Percentiles rank a stretch among this genome's conserved stretches.
Evolutionary conservation across 2,888 invertebrate species (phyloP).

Genomic region (Piscicola geometra): DNA sequence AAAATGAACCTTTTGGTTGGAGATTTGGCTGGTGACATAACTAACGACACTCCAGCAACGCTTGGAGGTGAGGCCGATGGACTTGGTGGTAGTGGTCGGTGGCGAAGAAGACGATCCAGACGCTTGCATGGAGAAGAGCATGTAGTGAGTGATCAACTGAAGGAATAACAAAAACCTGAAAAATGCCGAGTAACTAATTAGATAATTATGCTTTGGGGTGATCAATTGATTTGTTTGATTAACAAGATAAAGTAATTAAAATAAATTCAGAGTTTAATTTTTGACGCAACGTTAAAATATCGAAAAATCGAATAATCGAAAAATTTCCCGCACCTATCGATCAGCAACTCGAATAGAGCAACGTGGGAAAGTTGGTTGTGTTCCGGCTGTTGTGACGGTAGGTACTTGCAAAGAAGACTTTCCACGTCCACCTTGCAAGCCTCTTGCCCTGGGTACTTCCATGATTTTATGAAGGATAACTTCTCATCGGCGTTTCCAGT

Average conservation of each 20-base stretch:
- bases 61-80: conserved; percentile 13
- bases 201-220: no score
- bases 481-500: no score
- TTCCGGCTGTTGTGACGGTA: neutral
- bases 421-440: neutral
- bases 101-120: neutral
- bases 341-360: neutral
- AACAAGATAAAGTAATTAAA: no score
- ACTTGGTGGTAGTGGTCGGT: conserved; percentile 6
- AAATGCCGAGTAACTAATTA: neutral
- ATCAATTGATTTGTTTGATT: no score
- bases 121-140: neutral
- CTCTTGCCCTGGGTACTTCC: conserved; percentile 8
- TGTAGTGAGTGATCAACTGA: conserved; percentile 10
- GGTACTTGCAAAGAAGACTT: neutral
- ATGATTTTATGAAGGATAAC: neutral
- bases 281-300: no score
- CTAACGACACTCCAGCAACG: conserved; percentile 5
- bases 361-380: conserved; percentile 1
- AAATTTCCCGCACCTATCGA: no score
- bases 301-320: no score
- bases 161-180: conserved; percentile 3
- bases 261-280: no score
- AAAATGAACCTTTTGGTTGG: neutral
- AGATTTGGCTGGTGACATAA: neutral